These are phyloP conservation scores for Brachionus plicatilis DNA, from an alignment of 1,140 invertebrate species.

Conservation along the genomic window DNA sequence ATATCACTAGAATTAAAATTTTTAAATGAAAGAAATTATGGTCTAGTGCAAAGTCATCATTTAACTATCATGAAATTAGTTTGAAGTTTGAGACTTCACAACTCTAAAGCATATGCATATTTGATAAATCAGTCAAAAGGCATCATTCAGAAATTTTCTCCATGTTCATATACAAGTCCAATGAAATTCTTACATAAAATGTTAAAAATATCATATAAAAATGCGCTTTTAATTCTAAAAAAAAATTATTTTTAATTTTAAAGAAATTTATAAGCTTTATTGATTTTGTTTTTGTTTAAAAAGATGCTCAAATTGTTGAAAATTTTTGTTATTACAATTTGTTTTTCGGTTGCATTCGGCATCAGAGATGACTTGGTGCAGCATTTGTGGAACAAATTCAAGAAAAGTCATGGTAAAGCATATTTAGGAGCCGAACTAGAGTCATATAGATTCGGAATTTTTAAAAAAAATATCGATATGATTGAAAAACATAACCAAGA, in stretches of 20 bases:
- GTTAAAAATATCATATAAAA: not conserved
- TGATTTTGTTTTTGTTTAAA: not conserved
- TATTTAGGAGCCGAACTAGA: slow-evolving; percentile 18
- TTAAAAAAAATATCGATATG: slow-evolving; percentile 45
- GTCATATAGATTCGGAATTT: not conserved
- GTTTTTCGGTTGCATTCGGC: slow-evolving; percentile 18
- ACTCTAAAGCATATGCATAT: not conserved
- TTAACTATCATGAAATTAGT: not conserved
- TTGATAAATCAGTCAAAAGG: not conserved
- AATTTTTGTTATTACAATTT: not conserved
- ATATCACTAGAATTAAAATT: not conserved
- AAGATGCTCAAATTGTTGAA: not conserved
- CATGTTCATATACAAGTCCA: not conserved
- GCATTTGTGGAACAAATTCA: slow-evolving; percentile 38
- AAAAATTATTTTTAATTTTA: not conserved
- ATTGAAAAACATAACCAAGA: slow-evolving; percentile 48
- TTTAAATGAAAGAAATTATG: not conserved
- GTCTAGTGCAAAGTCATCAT: not conserved
- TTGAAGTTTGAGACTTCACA: slow-evolving; percentile 9
- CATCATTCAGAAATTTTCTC: not conserved
- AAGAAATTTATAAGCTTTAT: not conserved
- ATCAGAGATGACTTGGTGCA: slow-evolving; percentile 8
- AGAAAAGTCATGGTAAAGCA: slow-evolving; percentile 19
- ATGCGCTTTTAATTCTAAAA: not conserved
- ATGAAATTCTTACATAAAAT: not conserved